Percentiles rank a stretch among this genome's conserved stretches.
Conservation (phyloP, 2,113 vertebrate species). For the Leucopternis melanops region DNA sequence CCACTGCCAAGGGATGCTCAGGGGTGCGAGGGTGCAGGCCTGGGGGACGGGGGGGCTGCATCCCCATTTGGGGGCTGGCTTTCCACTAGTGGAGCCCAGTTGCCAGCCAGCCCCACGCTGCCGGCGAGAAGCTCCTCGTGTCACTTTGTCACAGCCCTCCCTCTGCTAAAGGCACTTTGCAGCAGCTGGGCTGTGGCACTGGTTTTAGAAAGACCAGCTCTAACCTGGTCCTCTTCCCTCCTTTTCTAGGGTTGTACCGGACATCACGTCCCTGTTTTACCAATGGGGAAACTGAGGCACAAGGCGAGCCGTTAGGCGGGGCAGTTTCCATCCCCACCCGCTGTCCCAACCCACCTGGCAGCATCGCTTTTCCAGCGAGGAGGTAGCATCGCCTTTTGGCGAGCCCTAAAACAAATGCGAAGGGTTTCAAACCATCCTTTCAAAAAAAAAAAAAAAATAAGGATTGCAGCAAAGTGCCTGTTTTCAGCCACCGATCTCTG, state of each 20-base stretch:
- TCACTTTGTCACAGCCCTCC: neutral
- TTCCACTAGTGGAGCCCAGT: neutral
- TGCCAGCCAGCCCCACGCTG: too few relatives aligned
- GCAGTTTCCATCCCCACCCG: neutral
- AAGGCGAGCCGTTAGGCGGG: accelerated
- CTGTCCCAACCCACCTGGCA: neutral
- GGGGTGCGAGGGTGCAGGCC: neutral
- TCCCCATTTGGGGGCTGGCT: neutral
- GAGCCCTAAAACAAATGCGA: neutral
- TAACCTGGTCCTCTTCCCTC: neutral
- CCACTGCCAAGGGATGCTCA: neutral
- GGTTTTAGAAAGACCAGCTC: neutral
- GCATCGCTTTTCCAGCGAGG: neutral
- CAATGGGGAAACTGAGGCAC: neutral
- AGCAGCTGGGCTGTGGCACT: neutral
- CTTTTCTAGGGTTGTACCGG: accelerated
- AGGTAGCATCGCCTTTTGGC: neutral
- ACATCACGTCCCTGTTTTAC: neutral
- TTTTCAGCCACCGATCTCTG: neutral
- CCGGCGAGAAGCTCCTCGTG: neutral
- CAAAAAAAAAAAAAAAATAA: too few relatives aligned
- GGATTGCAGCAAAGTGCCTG: neutral
- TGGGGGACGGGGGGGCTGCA: accelerated
- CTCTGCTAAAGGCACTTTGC: neutral
- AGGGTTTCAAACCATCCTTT: neutral